Evolutionary conservation across 2,888 invertebrate species (phyloP).

Genomic region (Lasioglossum vierecki): DNA sequence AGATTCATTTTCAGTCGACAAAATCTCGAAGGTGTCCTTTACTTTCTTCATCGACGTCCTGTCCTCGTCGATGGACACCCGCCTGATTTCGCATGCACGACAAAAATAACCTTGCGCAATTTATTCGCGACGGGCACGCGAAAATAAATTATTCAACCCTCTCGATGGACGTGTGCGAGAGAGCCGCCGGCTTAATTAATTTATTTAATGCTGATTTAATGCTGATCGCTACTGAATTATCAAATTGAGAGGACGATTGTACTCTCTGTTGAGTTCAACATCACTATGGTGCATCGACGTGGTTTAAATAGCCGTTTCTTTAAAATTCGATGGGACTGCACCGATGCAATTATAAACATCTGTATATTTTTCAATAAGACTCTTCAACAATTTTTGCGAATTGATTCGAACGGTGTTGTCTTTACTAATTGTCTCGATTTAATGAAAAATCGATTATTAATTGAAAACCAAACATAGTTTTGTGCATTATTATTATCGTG

Average conservation of each 20-base stretch:
- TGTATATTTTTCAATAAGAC: background rate
- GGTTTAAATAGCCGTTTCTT: background rate
- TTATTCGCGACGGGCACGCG: background rate
- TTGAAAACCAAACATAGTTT: too few species aligned
- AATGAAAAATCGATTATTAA: too few species aligned
- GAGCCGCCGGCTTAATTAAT: background rate
- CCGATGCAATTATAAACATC: background rate
- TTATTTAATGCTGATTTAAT: slow-evolving; percentile 3
- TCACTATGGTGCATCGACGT: too few species aligned
- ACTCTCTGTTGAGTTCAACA: background rate
- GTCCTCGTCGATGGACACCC: background rate
- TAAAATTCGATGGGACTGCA: background rate
- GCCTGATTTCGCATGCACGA: background rate
- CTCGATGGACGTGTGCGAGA: background rate
- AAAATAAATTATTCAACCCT: slow-evolving; percentile 3
- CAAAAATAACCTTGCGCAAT: slow-evolving; percentile 1
- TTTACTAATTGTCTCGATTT: background rate
- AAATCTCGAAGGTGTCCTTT: background rate
- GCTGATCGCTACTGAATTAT: background rate
- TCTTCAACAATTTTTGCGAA: background rate
- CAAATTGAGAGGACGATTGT: background rate
- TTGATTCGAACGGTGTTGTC: background rate
- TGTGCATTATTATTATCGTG: too few species aligned
- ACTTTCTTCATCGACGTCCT: background rate
- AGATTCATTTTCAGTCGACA: slow-evolving; percentile 30